Conservation (phyloP, 1,140 invertebrate genomes). For the Anoplolepis gracilipes region DNA sequence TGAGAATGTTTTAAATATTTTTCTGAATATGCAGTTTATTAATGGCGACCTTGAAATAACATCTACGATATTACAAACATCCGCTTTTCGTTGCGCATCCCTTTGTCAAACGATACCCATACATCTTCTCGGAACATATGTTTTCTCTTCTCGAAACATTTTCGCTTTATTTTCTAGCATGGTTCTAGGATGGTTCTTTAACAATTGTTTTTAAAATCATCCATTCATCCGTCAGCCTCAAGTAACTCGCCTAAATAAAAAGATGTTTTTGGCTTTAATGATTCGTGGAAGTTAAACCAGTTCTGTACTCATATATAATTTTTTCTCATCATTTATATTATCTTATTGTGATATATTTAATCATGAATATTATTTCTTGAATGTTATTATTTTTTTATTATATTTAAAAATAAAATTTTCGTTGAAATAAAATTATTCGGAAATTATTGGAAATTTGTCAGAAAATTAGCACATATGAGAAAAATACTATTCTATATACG, state of each 20-base stretch:
- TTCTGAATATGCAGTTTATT: constrained; percentile 25
- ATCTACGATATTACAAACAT: constrained; percentile 54
- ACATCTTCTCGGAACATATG: not conserved
- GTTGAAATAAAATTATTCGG: not conserved
- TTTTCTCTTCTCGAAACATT: constrained; percentile 14
- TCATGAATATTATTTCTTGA: too few species aligned
- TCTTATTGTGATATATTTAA: not conserved
- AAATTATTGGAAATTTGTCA: not conserved
- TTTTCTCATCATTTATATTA: constrained; percentile 1
- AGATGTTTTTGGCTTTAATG: not conserved
- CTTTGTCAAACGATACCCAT: constrained; percentile 58
- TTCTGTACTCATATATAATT: not conserved
- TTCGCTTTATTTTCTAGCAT: not conserved
- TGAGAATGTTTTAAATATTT: constrained; percentile 27
- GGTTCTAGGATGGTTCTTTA: constrained; percentile 6
- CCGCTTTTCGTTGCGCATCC: constrained; percentile 52
- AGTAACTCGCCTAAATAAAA: constrained; percentile 56
- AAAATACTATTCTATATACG: not conserved
- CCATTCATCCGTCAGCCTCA: constrained; percentile 36
- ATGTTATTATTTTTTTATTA: constrained; percentile 7
- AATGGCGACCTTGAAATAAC: constrained; percentile 11
- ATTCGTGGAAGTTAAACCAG: not conserved
- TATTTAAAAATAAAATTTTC: not conserved
- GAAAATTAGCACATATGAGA: not conserved
- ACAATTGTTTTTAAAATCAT: constrained; percentile 55